Percentiles rank a stretch among this genome's conserved stretches.
Conservation (phyloP, 2,888 invertebrate genomes). For the Ctenicera cuprea region DNA sequence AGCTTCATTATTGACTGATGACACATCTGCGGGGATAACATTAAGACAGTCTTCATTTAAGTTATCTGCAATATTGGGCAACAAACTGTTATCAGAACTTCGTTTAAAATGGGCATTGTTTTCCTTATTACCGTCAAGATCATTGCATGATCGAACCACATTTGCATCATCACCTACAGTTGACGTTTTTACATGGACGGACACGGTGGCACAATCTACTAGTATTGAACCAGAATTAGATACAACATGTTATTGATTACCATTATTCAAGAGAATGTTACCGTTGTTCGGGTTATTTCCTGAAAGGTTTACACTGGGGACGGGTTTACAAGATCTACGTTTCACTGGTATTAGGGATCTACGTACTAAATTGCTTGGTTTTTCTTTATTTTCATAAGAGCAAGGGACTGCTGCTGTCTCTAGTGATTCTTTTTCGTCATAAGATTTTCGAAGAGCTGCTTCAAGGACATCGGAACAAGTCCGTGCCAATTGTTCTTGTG, state of each 20-base stretch:
- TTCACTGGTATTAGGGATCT: neutral
- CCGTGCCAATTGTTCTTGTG: conserved; percentile 62
- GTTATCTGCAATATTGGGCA: too few species aligned
- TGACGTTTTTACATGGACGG: too few species aligned
- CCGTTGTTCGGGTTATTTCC: neutral
- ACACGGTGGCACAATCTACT: neutral
- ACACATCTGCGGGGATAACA: too few species aligned
- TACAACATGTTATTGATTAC: neutral
- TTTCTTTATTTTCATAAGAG: neutral
- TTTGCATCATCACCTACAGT: too few species aligned
- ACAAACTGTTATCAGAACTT: too few species aligned
- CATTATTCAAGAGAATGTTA: conserved; percentile 1
- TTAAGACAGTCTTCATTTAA: too few species aligned
- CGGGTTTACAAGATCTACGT: neutral
- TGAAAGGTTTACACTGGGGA: neutral
- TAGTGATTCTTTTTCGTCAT: conserved; percentile 62
- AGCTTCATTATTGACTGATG: too few species aligned
- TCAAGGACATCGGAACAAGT: conserved; percentile 66
- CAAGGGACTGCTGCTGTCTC: neutral
- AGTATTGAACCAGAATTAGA: conserved; percentile 8
- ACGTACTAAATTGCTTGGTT: neutral
- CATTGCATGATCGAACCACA: too few species aligned
- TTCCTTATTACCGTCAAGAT: too few species aligned
- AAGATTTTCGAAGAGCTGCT: conserved; percentile 63
- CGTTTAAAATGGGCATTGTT: too few species aligned